Conservation (phyloP, 2,113 vertebrate genomes). For the Tyrannus savana region DNA sequence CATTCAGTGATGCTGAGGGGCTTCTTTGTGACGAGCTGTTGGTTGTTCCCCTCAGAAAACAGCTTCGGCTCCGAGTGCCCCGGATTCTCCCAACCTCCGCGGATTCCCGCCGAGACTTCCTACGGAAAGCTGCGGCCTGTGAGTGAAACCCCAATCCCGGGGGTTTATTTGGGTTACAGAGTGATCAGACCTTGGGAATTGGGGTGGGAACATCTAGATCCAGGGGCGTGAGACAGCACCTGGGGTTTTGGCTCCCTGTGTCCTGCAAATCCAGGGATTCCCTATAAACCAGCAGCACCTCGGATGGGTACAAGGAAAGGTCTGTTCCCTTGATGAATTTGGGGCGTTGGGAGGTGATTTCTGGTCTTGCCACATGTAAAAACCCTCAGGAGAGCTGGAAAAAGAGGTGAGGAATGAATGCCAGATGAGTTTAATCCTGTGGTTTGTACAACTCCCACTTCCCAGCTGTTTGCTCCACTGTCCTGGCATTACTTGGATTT, state of each 20-base stretch:
- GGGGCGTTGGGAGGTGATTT: neutral
- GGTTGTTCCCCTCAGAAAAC: conserved; percentile 79
- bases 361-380: neutral
- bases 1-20: neutral
- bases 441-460: neutral
- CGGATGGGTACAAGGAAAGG: rapidly evolving
- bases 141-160: conserved; percentile 48
- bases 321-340: neutral
- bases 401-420: neutral
- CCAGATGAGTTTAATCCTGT: neutral
- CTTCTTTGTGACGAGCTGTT: neutral
- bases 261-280: neutral
- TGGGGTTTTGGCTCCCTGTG: neutral
- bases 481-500: neutral
- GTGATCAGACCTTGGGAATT: neutral
- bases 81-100: conserved; percentile 82
- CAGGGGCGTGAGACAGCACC: neutral
- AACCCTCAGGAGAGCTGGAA: neutral
- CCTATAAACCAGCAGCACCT: rapidly evolving
- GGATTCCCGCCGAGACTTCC: conserved; percentile 83
- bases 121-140: conserved; percentile 93
- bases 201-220: neutral
- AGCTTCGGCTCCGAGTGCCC: conserved; percentile 84
- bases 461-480: neutral
- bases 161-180: neutral